These are phyloP conservation scores for Polymixis flavicincta DNA, from an alignment of 2,888 invertebrate genomes.

Conservation along the genomic window DNA sequence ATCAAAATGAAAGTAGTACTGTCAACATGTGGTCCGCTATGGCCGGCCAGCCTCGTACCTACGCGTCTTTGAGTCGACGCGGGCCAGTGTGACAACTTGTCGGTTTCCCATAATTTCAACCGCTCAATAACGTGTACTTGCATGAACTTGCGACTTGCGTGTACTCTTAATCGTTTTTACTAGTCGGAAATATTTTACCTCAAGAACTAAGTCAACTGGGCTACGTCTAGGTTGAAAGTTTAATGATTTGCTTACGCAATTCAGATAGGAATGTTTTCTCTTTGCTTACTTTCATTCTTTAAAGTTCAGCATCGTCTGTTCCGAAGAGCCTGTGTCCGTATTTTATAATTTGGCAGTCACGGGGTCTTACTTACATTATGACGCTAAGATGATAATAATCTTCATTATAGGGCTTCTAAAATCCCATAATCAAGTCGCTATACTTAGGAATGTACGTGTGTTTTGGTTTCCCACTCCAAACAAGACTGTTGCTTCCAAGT, in stretches of 20 bases:
- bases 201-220: conserved; percentile 31
- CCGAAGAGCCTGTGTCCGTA: neutral
- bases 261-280: conserved; percentile 27
- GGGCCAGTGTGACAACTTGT: conserved; percentile 75
- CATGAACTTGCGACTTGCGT: conserved; percentile 26
- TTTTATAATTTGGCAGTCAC: neutral
- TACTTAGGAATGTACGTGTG: neutral
- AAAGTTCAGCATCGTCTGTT: conserved; percentile 22
- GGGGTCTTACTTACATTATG: neutral
- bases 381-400: neutral
- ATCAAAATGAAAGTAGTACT: conserved; percentile 89
- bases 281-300: conserved; percentile 51
- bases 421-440: neutral
- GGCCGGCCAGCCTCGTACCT: conserved; percentile 61
- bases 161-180: conserved; percentile 50
- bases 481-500: neutral
- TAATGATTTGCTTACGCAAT: conserved; percentile 38
- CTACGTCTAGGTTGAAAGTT: conserved; percentile 39
- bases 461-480: neutral
- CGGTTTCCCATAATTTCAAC: conserved; percentile 84
- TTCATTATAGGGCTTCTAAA: neutral
- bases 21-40: conserved; percentile 81
- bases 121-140: conserved; percentile 58
- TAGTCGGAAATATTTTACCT: conserved; percentile 31
- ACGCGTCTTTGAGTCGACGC: conserved; percentile 61